Base-by-base conservation (phyloP, 2,888 invertebrate genomes). In the Drosophila niveifrons region DNA sequence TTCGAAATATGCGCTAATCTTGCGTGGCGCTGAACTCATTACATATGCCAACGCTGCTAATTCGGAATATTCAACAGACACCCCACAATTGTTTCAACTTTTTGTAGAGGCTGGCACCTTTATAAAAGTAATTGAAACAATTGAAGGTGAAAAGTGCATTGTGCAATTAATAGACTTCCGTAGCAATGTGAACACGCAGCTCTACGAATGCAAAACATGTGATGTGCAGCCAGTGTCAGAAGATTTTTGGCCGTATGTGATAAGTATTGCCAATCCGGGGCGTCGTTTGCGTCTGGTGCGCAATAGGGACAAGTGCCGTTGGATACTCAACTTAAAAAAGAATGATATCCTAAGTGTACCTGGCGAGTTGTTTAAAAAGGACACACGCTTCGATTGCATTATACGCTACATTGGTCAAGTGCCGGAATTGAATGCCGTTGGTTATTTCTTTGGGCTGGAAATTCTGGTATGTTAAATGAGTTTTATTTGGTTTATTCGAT, bases 391-490 rank as follows among this genome's bases (percentile, higher is more conserved):
- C 57, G 75, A 83, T 69, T 92, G 93, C 71, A 93, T 94, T 55
- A 93, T 91, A 23, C 90, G 93, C 76, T 94, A 93, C 80, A 94
- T 94, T 79, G 94, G 94, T 34, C 90, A 91, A 52, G 94, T 94
- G 56, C 90, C 92, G 65, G 93, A 94, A 69, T 90, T 94, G 57
- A 94, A 93, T 61, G 89, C 90, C 23, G 93, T 94, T 73, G 93
- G 93, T 83, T 94, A 94, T 86, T 93, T 94, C 88, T 93, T 94
- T 89, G 94, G 94, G 50, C 91, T 94, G 68, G 93, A 94, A 82
- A 82, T 94, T 80, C 91, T 94, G 93, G 94, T 94, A 34, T 29
- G 18, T 29, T 34, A 2, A 31, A 9, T 2, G 17, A 9, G 10
- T 31, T 8, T 3, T 10, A 7, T 10, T 31, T 31, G 9, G 31